Base-by-base conservation (phyloP, 2,797 vertebrate species). In the Prionace glauca region DNA sequence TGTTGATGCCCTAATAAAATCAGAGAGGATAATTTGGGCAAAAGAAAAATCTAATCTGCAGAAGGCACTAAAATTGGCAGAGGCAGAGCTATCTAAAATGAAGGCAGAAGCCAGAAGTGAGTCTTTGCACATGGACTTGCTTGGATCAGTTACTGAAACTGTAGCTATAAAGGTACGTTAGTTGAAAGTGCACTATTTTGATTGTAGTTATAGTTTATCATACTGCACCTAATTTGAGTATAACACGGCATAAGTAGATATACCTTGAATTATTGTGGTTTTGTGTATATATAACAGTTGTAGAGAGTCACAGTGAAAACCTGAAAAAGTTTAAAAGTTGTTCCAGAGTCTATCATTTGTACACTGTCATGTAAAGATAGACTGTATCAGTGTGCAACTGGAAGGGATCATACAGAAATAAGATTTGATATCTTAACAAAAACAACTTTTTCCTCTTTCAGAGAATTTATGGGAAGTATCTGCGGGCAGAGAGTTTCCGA, bases 401-500 rank as follows among this genome's bases (percentile, higher is more conserved):
- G 24, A 74, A 74, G 26, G 41, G 18, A 72, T 0, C 0, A 1
- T 56, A 29, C 41, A 72, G 71, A 95, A 95, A 50, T 95, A 11
- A 77, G 29, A 18, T 74, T 14, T 3, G 50, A 56, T 50, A 56
- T 74, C 71, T 72, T 56, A 74, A 94, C 36, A 94, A 22, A 96
- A 93, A 91, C 90, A 45, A n/a, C 88, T 95, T 95, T 45, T 96
- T 0, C 96, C 95, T 84, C 96, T 96, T 96, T 1, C 96, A 99
- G 99, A 98, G 98, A 96, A 98, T 99, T 96, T 99, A 99, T 90
- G 98, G 98, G 77, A 99, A 98, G 96, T 99, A 99, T 96, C 97
- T 99, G 96, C 98, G 99, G 71, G 98, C 99, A 3, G 99, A 99
- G 97, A 99, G 99, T 96, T 99, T 99, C 96, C 98, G 99, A 95